Evolutionary conservation across 2,888 invertebrate species (phyloP).

Genomic region (Palloptera scutellata): DNA sequence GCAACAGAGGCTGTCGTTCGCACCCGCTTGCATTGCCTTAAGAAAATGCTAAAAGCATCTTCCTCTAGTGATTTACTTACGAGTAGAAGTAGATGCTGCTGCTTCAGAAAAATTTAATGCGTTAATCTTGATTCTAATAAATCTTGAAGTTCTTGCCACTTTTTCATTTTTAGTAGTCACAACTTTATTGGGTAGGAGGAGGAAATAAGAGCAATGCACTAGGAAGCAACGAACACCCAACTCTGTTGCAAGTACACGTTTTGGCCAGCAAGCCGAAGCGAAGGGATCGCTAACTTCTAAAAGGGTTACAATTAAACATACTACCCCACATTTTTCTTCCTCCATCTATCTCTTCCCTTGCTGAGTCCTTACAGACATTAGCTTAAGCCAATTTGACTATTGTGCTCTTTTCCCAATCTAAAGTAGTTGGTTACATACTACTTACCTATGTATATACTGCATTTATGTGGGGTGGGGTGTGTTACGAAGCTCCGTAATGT

Average conservation of each 20-base stretch:
- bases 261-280: not conserved
- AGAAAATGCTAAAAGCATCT: too few relatives aligned
- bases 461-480: too few relatives aligned
- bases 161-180: constrained; percentile 49
- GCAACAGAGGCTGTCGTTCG: too few relatives aligned
- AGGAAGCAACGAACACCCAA: not conserved
- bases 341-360: not conserved
- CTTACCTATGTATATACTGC: too few relatives aligned
- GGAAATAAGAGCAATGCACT: not conserved
- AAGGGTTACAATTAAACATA: constrained; percentile 55
- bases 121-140: constrained; percentile 63
- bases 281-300: not conserved
- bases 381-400: constrained; percentile 55
- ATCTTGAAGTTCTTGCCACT: constrained; percentile 60
- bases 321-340: constrained; percentile 6
- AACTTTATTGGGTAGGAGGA: constrained; percentile 27
- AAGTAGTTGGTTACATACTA: constrained; percentile 11
- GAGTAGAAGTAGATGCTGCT: too few relatives aligned
- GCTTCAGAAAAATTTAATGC: constrained; percentile 55
- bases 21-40: too few relatives aligned
- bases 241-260: constrained; percentile 18
- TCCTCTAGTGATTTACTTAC: too few relatives aligned
- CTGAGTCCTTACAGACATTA: constrained; percentile 52
- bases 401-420: constrained; percentile 10
- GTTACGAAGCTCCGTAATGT: not conserved